Base-by-base conservation (phyloP, 2,888 invertebrate species). In the Empis livida region DNA sequence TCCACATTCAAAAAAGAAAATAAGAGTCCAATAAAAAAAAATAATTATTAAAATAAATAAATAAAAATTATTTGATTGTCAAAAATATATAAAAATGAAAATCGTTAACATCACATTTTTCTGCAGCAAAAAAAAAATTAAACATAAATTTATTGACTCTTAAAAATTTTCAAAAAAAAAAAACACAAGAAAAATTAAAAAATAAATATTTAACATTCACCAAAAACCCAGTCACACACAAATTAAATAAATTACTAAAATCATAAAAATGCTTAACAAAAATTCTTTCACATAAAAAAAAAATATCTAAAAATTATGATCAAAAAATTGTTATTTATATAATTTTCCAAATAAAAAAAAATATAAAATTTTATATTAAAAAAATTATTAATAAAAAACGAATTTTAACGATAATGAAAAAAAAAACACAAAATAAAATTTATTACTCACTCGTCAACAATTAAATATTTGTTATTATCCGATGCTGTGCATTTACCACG, bases 401-500 rank as follows among this genome's bases (percentile, higher is more conserved):
- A 38, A 38, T n/a, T 35, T 35, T 35, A 14, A 38, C 3, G 38
- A 16, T 8, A 16, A 38, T 15, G 10, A 38, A n/a, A 38, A 38
- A 9, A 38, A 38, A 38, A 14, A 38, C 5, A 38, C 4, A 38
- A 38, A 10, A 38, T 14, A 32, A 32, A 35, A 38, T 40, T 41
- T 14, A 27, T 20, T 65, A 85, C 89, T 86, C 71, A 90, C 89
- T 88, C 88, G 69, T 89, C 87, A 59, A 88, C 84, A 57, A 89
- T 79, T 56, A 89, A 78, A 71, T 84, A 90, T 73, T 90, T 90
- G 75, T 89, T 88, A 60, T 88, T 88, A 61, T 89, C 89, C 49
- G 81, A 81, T 55, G 83, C 84, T 53, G 87, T 75, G 67, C 90
- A 90, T 67, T 79, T 79, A 58, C 90, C 90, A 69, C 89, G 89